phyloP scores from a whole-genome alignment of 2,888 invertebrate species.

The Labia minor region DNA sequence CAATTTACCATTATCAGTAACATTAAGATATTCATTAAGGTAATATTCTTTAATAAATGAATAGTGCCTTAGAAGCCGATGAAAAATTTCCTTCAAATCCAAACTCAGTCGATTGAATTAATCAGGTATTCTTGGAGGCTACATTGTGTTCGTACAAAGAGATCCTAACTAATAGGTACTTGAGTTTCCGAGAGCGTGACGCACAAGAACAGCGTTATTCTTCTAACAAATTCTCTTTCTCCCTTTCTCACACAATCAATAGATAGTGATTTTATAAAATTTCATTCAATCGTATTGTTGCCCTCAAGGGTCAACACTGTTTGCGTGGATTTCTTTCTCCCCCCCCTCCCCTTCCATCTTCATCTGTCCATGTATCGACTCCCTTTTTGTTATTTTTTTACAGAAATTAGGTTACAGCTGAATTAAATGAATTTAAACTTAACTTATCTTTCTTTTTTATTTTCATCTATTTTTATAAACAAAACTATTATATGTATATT shows the following conservation, averaged over 20 bases:
- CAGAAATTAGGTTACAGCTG: no score
- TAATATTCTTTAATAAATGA: not conserved
- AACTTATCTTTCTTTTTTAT: no score
- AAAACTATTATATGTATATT: no score
- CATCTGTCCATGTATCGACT: no score
- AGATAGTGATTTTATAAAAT: constrained; percentile 1
- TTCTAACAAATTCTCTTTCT: not conserved
- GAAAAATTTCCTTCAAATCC: not conserved
- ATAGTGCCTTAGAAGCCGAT: not conserved
- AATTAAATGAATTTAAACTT: no score
- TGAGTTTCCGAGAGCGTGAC: not conserved
- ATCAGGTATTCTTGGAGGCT: not conserved
- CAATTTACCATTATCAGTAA: not conserved
- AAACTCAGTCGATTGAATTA: not conserved
- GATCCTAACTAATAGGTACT: not conserved
- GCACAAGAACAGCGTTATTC: not conserved
- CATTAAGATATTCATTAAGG: not conserved
- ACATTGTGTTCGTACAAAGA: not conserved
- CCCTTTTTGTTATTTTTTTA: no score
- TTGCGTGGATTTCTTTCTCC: no score
- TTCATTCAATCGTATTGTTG: not conserved
- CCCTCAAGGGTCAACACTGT: not conserved
- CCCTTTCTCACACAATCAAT: not conserved
- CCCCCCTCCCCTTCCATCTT: no score
- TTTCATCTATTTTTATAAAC: no score